phyloP scores from a whole-genome alignment of 1,140 invertebrate species.

The Macrocentrus cingulum region DNA sequence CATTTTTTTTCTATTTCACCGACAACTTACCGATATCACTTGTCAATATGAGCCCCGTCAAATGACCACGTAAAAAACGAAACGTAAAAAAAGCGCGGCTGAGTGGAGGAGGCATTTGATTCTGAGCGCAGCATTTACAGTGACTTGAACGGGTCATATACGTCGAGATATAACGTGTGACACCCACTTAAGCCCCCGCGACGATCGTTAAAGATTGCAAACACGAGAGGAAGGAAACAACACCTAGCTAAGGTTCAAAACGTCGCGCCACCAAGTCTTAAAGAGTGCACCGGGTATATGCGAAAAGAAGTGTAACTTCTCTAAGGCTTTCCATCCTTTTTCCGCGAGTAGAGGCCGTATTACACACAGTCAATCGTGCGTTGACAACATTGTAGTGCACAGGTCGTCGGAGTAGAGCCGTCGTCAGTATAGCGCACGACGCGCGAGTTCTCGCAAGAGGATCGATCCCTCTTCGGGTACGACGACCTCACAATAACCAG shows the following conservation, averaged over 20 bases:
- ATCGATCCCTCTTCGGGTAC: slow-evolving; percentile 44
- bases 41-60: too few relatives aligned
- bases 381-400: slow-evolving; percentile 19
- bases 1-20: too few relatives aligned
- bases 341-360: not conserved
- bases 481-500: slow-evolving; percentile 43
- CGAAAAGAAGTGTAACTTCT: not conserved
- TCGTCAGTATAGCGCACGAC: slow-evolving; percentile 1
- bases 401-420: too few relatives aligned
- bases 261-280: not conserved
- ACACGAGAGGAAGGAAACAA: slow-evolving; percentile 23
- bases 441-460: slow-evolving; percentile 33
- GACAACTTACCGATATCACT: too few relatives aligned
- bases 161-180: not conserved
- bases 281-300: too few relatives aligned
- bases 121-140: not conserved
- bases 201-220: slow-evolving; percentile 29
- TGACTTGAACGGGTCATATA: not conserved
- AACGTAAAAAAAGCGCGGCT: too few relatives aligned
- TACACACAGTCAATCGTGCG: too few relatives aligned
- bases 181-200: slow-evolving; percentile 3
- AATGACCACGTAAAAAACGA: too few relatives aligned
- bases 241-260: not conserved
- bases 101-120: not conserved
- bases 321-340: slow-evolving; percentile 10